Percentiles rank a stretch among this genome's conserved stretches.
Conservation (phyloP, 2,113 vertebrate genomes). For the Syngnathus floridae region DNA sequence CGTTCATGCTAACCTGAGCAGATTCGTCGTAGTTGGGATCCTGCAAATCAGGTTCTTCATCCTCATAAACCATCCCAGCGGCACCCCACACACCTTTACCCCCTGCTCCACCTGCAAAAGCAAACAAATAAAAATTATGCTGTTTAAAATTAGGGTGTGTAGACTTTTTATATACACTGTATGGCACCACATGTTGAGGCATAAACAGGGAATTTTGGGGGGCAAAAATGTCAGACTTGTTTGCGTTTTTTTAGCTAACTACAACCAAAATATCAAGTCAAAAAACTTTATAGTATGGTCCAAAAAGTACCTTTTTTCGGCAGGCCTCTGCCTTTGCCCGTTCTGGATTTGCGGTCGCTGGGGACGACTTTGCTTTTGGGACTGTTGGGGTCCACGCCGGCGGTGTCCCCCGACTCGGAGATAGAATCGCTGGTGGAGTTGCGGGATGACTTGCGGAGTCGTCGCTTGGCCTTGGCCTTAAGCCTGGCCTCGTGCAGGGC, state of each 20-base stretch:
- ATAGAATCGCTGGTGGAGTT: constrained; percentile 75
- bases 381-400: constrained; percentile 62
- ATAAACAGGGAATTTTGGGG: too few relatives aligned
- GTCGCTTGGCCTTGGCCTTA: constrained; percentile 80
- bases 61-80: constrained; percentile 80
- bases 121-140: not conserved
- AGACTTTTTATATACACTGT: too few relatives aligned
- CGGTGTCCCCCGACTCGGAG: constrained; percentile 63
- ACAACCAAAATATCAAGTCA: not conserved
- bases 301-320: constrained; percentile 77
- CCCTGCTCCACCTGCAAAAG: constrained; percentile 75
- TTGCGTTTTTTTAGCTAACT: too few relatives aligned
- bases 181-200: too few relatives aligned
- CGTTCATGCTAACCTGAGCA: constrained; percentile 67
- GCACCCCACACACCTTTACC: constrained; percentile 87
- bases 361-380: constrained; percentile 65
- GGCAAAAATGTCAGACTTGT: too few relatives aligned
- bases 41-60: constrained; percentile 74
- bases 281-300: not conserved
- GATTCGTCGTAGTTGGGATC: constrained; percentile 84
- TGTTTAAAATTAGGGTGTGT: too few relatives aligned
- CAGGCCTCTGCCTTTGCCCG: constrained; percentile 79
- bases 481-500: constrained; percentile 77
- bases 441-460: constrained; percentile 75
- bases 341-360: constrained; percentile 77